A percentile compares a stretch with the other conserved stretches of the same genome.
Evolutionary conservation across 2,888 invertebrate genomes (phyloP).

Genomic region (Orthosia cruda): DNA sequence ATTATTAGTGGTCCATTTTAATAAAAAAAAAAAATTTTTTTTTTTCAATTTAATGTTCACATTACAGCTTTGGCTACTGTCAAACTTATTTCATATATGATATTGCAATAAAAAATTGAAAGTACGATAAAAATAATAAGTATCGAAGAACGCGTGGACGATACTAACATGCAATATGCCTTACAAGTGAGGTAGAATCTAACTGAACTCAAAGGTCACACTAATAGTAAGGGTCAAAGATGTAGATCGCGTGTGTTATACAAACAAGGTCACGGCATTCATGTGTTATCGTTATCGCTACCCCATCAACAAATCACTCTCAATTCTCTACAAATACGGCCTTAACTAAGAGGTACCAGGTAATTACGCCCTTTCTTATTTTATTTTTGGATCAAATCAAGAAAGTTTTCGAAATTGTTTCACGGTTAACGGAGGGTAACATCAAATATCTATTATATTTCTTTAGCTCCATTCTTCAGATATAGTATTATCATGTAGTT

Average conservation of each 20-base stretch:
- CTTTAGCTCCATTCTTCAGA: too few relatives aligned
- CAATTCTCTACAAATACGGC: slow-evolving; percentile 45
- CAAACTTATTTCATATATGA: too few relatives aligned
- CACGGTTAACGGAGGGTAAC: too few relatives aligned
- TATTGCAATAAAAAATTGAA: not conserved
- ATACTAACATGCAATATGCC: slow-evolving; percentile 7
- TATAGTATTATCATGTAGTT: too few relatives aligned
- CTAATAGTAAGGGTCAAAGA: slow-evolving; percentile 53
- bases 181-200: not conserved
- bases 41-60: too few relatives aligned
- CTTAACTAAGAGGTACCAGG: slow-evolving; percentile 9
- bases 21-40: too few relatives aligned
- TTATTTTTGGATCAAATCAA: too few relatives aligned
- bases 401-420: too few relatives aligned
- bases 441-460: too few relatives aligned
- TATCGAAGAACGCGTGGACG: not conserved
- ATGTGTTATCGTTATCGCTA: slow-evolving; percentile 53
- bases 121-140: not conserved
- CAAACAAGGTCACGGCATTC: slow-evolving; percentile 59
- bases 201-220: slow-evolving; percentile 19
- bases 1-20: too few relatives aligned
- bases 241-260: slow-evolving; percentile 61
- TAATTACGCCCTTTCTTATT: slow-evolving; percentile 2
- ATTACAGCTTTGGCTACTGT: not conserved
- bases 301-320: slow-evolving; percentile 56